Conservation (phyloP, 92 coral and sea anemone genomes). For the Palythoa heliodiscus region DNA sequence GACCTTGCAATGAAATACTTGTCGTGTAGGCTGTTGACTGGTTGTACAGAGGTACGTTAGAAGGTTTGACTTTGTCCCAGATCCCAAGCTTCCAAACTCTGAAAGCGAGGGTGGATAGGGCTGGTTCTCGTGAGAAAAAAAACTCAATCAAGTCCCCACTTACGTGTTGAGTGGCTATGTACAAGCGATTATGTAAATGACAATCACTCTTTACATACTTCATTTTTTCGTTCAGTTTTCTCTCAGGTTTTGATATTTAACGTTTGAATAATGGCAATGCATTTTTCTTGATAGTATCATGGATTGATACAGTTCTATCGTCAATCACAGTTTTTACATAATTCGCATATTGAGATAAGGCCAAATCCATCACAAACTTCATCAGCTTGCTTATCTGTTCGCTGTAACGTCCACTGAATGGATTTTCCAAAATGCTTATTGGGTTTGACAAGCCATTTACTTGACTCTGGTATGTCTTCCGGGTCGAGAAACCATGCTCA, state of each 20-base stretch:
- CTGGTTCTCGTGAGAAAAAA: constrained; percentile 5
- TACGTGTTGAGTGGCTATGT: neutral
- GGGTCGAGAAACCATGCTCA: constrained; percentile 43
- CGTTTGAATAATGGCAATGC: constrained; percentile 53
- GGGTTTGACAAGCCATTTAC: constrained; percentile 36
- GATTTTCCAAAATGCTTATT: constrained; percentile 54
- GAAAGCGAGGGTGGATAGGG: neutral
- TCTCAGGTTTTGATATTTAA: constrained; percentile 25
- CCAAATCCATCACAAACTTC: constrained; percentile 46
- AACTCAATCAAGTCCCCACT: neutral
- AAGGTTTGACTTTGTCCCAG: neutral
- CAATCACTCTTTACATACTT: constrained; percentile 49
- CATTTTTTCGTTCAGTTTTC: constrained; percentile 33
- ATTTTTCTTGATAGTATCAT: constrained; percentile 49
- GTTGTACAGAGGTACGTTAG: neutral
- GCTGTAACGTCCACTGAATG: constrained; percentile 43
- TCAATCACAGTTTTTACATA: constrained; percentile 40
- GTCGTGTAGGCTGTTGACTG: too few species aligned
- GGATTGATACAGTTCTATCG: constrained; percentile 51
- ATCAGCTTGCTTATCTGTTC: constrained; percentile 44
- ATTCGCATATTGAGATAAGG: constrained; percentile 24
- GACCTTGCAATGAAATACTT: neutral
- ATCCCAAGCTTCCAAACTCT: neutral
- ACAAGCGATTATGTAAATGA: constrained; percentile 38
- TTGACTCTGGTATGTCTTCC: constrained; percentile 20